A percentile compares a stretch with the other conserved stretches of the same genome.
phyloP scores from a whole-genome alignment of 23 tunicate genomes.

The Diplosoma virens region DNA sequence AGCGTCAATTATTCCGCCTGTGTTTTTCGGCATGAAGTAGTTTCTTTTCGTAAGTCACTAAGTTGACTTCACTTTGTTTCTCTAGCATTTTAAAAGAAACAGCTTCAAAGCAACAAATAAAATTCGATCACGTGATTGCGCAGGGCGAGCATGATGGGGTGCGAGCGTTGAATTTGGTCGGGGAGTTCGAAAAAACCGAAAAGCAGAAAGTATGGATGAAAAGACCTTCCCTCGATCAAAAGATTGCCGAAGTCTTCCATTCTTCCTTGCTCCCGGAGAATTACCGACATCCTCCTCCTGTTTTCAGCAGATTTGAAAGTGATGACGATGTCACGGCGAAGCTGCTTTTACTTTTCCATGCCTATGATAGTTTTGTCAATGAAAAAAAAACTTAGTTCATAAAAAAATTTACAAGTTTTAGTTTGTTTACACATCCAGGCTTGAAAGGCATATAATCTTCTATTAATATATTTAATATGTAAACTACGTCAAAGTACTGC shows the following conservation, averaged over 20 bases:
- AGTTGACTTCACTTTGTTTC: too few relatives aligned
- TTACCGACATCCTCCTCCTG: conserved; percentile 17
- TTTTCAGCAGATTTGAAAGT: conserved; percentile 1
- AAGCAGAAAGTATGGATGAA: background rate
- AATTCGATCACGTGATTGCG: background rate
- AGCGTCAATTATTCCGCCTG: background rate
- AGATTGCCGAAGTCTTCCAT: conserved; percentile 22
- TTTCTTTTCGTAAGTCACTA: too few relatives aligned
- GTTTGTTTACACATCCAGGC: too few relatives aligned
- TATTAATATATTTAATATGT: too few relatives aligned
- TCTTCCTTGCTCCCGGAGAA: conserved; percentile 17
- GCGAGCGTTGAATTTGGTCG: background rate
- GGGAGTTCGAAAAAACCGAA: background rate
- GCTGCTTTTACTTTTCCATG: background rate
- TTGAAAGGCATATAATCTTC: too few relatives aligned
- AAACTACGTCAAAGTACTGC: too few relatives aligned
- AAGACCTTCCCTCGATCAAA: background rate
- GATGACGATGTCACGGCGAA: background rate
- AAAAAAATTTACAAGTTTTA: too few relatives aligned
- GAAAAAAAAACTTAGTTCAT: too few relatives aligned
- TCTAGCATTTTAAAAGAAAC: too few relatives aligned
- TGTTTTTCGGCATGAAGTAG: background rate
- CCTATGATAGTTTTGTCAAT: background rate
- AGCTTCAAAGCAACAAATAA: too few relatives aligned
- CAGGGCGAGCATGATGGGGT: background rate